Evolutionary conservation across 1,140 invertebrate genomes (phyloP).

Genomic region (Drosophila kanapiae): DNA sequence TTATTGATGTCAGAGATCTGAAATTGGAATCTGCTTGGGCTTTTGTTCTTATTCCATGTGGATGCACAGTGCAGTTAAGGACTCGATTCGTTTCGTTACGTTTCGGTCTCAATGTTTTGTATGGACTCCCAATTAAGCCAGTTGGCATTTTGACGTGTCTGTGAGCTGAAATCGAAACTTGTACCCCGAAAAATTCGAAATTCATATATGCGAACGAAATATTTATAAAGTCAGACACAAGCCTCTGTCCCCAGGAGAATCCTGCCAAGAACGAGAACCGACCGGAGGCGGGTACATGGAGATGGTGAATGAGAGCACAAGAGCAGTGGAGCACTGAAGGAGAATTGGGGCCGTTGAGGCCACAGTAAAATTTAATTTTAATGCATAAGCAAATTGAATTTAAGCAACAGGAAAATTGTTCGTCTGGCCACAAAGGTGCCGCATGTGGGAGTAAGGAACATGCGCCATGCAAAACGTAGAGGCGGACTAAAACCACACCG

Average conservation of each 20-base stretch:
- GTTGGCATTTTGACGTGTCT: constrained; percentile 56
- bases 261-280: constrained; percentile 1
- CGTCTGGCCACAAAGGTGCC: constrained; percentile 60
- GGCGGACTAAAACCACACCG: constrained; percentile 35
- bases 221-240: constrained; percentile 52
- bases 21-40: constrained; percentile 71
- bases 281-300: not conserved
- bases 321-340: not conserved
- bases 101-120: constrained; percentile 51
- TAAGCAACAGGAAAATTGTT: constrained; percentile 75
- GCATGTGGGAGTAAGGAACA: constrained; percentile 34
- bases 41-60: constrained; percentile 43
- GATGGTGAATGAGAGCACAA: not conserved
- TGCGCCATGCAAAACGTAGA: not conserved
- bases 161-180: constrained; percentile 42
- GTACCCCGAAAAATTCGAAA: constrained; percentile 32
- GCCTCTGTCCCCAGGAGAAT: constrained; percentile 13
- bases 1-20: constrained; percentile 81
- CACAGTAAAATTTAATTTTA: constrained; percentile 63
- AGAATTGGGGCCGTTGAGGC: constrained; percentile 20
- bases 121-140: constrained; percentile 70
- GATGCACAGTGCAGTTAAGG: constrained; percentile 47
- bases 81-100: constrained; percentile 36
- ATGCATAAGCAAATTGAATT: constrained; percentile 78
- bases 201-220: constrained; percentile 46